Conservation (phyloP, 2,797 vertebrate species). For the Sandelia bainsii region DNA sequence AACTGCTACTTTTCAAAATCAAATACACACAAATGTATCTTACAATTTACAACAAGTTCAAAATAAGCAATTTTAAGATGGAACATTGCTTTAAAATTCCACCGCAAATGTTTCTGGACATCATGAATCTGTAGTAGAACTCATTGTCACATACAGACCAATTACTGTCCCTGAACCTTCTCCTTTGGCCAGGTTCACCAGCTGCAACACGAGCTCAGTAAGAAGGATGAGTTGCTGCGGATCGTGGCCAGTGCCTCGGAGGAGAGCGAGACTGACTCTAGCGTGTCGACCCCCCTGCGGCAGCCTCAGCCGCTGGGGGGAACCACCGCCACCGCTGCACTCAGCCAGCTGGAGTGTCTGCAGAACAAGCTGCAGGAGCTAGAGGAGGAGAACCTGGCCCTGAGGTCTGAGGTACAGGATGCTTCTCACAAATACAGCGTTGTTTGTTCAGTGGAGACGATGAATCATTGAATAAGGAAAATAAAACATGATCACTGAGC, state of each 20-base stretch:
- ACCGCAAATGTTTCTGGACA: too few species aligned
- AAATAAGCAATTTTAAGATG: too few species aligned
- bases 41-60: too few species aligned
- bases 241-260: conserved; percentile 94
- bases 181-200: conserved; percentile 89
- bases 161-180: neutral
- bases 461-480: neutral
- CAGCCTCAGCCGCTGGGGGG: conserved; percentile 80
- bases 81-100: too few species aligned
- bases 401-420: conserved; percentile 89
- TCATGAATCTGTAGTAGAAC: too few species aligned
- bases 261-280: conserved; percentile 95
- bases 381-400: conserved; percentile 93
- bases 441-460: neutral
- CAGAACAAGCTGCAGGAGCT: conserved; percentile 93
- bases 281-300: conserved; percentile 89
- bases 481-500: neutral
- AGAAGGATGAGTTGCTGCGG: conserved; percentile 96
- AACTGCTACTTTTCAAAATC: too few species aligned
- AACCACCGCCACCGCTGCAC: conserved; percentile 71
- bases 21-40: too few species aligned
- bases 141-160: too few species aligned
- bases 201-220: conserved; percentile 94
- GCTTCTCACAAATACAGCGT: neutral
- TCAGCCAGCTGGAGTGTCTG: conserved; percentile 91